Percentiles rank a stretch among this genome's conserved stretches.
phyloP scores from a whole-genome alignment of 2,888 invertebrate species.

The Cryptus armator region DNA sequence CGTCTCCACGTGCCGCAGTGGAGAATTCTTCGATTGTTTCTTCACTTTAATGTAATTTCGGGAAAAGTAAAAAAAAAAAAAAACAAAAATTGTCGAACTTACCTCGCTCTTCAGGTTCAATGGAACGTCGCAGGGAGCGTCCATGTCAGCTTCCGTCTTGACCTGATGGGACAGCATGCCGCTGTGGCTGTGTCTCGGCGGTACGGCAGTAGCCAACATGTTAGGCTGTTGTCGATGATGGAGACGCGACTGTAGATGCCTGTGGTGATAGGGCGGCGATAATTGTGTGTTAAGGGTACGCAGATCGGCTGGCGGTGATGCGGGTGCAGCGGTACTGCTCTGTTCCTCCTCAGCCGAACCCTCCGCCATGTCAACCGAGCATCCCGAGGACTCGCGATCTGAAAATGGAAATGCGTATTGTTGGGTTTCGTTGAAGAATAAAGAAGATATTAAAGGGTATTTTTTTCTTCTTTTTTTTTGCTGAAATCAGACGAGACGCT shows the following conservation, averaged over 20 bases:
- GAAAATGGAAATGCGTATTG: slow-evolving; percentile 66
- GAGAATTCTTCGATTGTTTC: neutral
- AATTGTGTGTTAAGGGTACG: slow-evolving; percentile 85
- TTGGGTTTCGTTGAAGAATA: slow-evolving; percentile 22
- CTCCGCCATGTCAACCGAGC: slow-evolving; percentile 94
- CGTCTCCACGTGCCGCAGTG: slow-evolving; percentile 11
- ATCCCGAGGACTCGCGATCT: slow-evolving; percentile 91
- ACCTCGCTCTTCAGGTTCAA: slow-evolving; percentile 85
- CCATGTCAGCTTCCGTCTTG: slow-evolving; percentile 82
- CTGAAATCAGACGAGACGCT: slow-evolving; percentile 61
- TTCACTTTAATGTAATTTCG: neutral
- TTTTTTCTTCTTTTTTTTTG: slow-evolving; percentile 28
- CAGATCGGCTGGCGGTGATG: slow-evolving; percentile 86
- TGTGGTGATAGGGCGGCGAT: slow-evolving; percentile 80
- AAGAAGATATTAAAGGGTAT: slow-evolving; percentile 33
- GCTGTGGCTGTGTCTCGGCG: slow-evolving; percentile 83
- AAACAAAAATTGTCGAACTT: slow-evolving; percentile 67
- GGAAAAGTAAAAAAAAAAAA: too few relatives aligned
- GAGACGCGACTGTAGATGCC: slow-evolving; percentile 80
- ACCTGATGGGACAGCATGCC: slow-evolving; percentile 83
- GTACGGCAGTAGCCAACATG: slow-evolving; percentile 84
- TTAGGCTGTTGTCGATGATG: slow-evolving; percentile 81
- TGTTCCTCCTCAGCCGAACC: slow-evolving; percentile 89
- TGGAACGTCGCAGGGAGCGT: slow-evolving; percentile 83
- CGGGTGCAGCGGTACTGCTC: slow-evolving; percentile 87